A percentile compares a stretch with the other conserved stretches of the same genome.
phyloP scores from a whole-genome alignment of 2,113 vertebrate genomes.

The Hippocampus guttulatus region DNA sequence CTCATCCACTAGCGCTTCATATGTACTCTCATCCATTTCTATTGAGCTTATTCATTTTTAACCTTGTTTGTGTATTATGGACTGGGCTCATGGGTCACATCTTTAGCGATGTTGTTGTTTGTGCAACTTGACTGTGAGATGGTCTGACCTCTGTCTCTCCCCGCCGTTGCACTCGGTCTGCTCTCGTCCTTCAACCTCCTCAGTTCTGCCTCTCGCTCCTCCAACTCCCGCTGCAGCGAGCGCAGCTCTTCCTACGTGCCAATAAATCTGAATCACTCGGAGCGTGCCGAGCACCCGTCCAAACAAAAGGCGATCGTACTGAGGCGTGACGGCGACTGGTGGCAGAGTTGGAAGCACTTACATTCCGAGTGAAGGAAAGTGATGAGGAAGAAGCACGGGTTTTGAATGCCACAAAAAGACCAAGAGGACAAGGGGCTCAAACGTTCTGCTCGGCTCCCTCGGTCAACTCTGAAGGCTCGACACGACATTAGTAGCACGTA shows the following conservation, averaged over 20 bases:
- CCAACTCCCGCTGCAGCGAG: conserved; percentile 81
- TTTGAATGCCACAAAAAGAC: conserved; percentile 31
- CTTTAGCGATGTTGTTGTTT: too few relatives aligned
- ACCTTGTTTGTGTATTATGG: too few relatives aligned
- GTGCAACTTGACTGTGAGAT: too few relatives aligned
- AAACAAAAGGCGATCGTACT: background rate
- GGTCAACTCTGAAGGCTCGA: conserved; percentile 87
- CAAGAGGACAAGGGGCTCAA: conserved; percentile 25
- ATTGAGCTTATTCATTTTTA: too few relatives aligned
- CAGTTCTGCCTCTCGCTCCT: conserved; percentile 81
- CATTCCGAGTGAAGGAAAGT: conserved; percentile 38
- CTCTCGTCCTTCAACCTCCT: conserved; percentile 76
- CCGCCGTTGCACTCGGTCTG: conserved; percentile 59
- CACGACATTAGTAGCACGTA: conserved; percentile 80
- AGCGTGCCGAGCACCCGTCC: background rate
- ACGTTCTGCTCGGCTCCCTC: conserved; percentile 49
- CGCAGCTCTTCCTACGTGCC: conserved; percentile 82
- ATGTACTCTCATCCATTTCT: too few relatives aligned
- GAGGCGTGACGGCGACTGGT: background rate
- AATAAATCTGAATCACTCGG: background rate
- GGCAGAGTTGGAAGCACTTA: conserved; percentile 39
- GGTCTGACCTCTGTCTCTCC: conserved; percentile 76
- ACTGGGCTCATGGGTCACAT: too few relatives aligned
- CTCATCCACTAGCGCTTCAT: background rate
- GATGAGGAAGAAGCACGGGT: background rate